Evolutionary conservation across 1,140 invertebrate genomes (phyloP), one percentile per base, ranked within the genome.

Genomic region (Drosophila mauritiana): DNA sequence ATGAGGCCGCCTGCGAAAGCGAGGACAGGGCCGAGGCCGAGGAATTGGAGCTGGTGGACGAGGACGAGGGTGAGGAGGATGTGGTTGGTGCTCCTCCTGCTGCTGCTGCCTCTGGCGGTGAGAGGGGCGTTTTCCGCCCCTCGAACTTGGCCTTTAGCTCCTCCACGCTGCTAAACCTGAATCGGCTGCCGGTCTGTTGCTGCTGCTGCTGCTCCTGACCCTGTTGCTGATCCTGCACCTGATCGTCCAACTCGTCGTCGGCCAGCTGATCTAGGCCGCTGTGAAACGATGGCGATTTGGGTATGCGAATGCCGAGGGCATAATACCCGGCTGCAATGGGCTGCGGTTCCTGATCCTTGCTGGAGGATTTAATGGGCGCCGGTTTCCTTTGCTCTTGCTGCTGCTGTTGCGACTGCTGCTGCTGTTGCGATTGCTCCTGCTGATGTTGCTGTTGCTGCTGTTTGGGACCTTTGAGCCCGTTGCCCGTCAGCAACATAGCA

Each of bases 251-350:
- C 49, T 81, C 78, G 54, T 93, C 93, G 76, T 93, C 94, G 43
- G 96, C 95, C 78, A 96, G 95, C 76, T 96, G 94, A 88, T 97
- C 96, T 62, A 97, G 93, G 34, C 96, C 96, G 91, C 96, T 96
- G 90, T 97, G 96, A 92, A 97, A 97, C 85, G 96, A 97, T 37
- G 96, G 96, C 74, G 96, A 97, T 92, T 97, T 97, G 53, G 96
- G 96, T 85, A 97, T 95, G 52, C 96, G 95, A 84, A 95, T 92
- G 36, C 83, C 80, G 57, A 83, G 68, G 13, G 84, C 81, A 82
- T 82, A 79, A 63, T 84, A 78, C 43, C 78, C 80, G 5, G 72
- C 54, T 8, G 56, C 49, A 34, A 53, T 39, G 13, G 63, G 61
- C 20, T 55, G 73, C n/a, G 55, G 51, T 25, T 56, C 61, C 39